Percentiles rank a stretch among this genome's conserved stretches.
phyloP scores from a whole-genome alignment of 92 coral and sea anemone genomes.

The Epizoanthus rinbou region DNA sequence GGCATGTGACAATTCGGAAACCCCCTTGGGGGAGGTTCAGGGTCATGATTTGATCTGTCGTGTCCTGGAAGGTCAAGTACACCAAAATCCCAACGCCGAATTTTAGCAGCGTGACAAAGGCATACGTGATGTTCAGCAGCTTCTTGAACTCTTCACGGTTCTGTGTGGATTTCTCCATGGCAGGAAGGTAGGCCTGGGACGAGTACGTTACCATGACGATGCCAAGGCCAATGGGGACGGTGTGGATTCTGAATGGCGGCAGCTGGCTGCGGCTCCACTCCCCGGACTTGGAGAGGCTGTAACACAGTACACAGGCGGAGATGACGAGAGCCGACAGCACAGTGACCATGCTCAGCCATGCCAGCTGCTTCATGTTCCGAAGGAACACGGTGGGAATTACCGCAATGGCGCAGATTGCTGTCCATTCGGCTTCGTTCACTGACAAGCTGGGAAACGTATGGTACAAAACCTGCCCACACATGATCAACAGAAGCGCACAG shows the following conservation, averaged over 20 bases:
- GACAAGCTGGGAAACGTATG: conserved; percentile 57
- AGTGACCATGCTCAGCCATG: conserved; percentile 63
- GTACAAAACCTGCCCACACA: conserved; percentile 60
- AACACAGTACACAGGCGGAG: conserved; percentile 49
- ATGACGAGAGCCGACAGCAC: conserved; percentile 56
- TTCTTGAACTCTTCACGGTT: conserved; percentile 60
- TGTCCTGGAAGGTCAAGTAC: conserved; percentile 55
- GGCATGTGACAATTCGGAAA: conserved; percentile 51
- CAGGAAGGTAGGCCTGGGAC: conserved; percentile 60
- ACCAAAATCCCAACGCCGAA: conserved; percentile 60
- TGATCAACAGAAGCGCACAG: conserved; percentile 56
- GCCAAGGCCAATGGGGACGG: conserved; percentile 63
- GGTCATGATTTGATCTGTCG: conserved; percentile 58
- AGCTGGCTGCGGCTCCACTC: conserved; percentile 50
- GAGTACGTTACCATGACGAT: conserved; percentile 68
- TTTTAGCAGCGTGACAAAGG: conserved; percentile 61
- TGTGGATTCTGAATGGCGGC: conserved; percentile 61
- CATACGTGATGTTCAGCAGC: conserved; percentile 57
- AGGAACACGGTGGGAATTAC: conserved; percentile 55
- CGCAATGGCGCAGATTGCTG: conserved; percentile 53
- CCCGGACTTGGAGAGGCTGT: conserved; percentile 57
- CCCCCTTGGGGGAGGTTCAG: conserved; percentile 59
- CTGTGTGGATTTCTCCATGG: conserved; percentile 57
- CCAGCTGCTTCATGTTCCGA: conserved; percentile 60
- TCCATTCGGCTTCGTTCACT: conserved; percentile 61